These are phyloP conservation scores for Lepisosteus osseus DNA, from an alignment of 2,113 vertebrate species.

Conservation along the genomic window DNA sequence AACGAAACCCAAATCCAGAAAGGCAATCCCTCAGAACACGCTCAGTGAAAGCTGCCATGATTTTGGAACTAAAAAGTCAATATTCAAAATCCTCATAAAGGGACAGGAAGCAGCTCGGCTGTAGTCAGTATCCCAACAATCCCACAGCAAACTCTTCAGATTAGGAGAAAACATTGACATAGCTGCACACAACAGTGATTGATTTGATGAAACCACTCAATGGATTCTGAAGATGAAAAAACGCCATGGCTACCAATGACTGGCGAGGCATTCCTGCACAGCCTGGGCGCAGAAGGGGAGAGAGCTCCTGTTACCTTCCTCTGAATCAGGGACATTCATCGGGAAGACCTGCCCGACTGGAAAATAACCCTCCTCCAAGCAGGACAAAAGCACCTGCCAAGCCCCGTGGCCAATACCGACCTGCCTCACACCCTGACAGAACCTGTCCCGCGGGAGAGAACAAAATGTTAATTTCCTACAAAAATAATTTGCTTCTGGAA, in stretches of 20 bases:
- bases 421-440: neutral
- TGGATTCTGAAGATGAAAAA: neutral
- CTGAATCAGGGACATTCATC: conserved; percentile 17
- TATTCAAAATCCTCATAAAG: neutral
- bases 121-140: too few species aligned
- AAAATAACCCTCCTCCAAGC: neutral
- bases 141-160: neutral
- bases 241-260: too few species aligned
- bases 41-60: neutral
- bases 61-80: neutral
- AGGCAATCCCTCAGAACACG: neutral
- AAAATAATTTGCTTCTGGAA: too few species aligned
- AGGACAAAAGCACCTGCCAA: neutral
- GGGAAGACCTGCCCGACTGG: neutral
- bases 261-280: too few species aligned
- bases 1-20: too few species aligned
- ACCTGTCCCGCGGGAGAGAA: too few species aligned
- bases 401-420: neutral
- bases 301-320: conserved; percentile 11
- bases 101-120: neutral
- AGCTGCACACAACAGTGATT: neutral
- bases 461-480: too few species aligned
- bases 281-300: neutral
- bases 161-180: conserved; percentile 5
- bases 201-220: neutral